phyloP scores from a whole-genome alignment of 1,140 invertebrate genomes.

The Cherax quadricarinatus region DNA sequence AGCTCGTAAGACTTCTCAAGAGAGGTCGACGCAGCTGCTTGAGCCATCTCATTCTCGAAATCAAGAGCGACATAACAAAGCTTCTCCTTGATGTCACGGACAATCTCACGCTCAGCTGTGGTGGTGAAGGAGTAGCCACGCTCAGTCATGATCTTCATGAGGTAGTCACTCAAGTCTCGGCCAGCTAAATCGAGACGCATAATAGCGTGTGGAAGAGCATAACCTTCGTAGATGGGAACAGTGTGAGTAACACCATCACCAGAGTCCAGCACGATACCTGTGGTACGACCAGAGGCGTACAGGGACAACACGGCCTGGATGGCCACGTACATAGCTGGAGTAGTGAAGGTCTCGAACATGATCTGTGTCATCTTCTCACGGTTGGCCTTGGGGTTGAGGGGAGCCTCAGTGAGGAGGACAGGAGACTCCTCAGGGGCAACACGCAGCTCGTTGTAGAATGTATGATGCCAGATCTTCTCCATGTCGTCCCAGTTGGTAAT shows the following conservation, averaged over 20 bases:
- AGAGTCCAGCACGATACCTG: conserved; percentile 55
- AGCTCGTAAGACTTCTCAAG: conserved; percentile 78
- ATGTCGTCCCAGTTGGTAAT: conserved; percentile 98
- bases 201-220: conserved; percentile 54
- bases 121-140: conserved; percentile 60
- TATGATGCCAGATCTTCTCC: conserved; percentile 98
- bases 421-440: conserved; percentile 96
- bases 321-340: conserved; percentile 55
- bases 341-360: conserved; percentile 96
- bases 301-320: conserved; percentile 61
- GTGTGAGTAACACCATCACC: conserved; percentile 54
- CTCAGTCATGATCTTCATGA: conserved; percentile 49
- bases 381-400: conserved; percentile 93
- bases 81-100: conserved; percentile 52
- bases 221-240: conserved; percentile 60
- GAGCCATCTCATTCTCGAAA: conserved; percentile 56
- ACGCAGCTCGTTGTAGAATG: conserved; percentile 96
- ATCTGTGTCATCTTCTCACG: conserved; percentile 93
- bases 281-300: conserved; percentile 62
- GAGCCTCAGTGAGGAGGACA: conserved; percentile 91
- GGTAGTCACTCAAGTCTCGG: conserved; percentile 47
- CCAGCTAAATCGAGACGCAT: conserved; percentile 57
- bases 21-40: conserved; percentile 57
- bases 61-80: conserved; percentile 56
- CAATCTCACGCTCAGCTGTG: conserved; percentile 55